Evolutionary conservation across 2,888 invertebrate genomes (phyloP).

Genomic region (Herminia tarsipennalis): DNA sequence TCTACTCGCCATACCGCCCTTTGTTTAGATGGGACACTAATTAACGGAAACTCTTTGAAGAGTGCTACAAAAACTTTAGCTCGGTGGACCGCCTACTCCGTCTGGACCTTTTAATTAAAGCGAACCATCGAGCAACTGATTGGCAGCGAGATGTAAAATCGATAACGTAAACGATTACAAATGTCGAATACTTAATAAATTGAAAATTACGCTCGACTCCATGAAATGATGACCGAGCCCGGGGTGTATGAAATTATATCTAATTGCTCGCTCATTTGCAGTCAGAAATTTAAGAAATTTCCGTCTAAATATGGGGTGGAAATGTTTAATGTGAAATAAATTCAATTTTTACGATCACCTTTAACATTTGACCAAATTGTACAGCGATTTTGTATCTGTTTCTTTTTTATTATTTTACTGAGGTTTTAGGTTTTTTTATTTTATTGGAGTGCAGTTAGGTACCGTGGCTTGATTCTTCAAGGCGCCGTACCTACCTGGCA

Average conservation of each 20-base stretch:
- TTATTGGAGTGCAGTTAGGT: no score
- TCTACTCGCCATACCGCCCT: slow-evolving; percentile 42
- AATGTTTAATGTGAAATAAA: no score
- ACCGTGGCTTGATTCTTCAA: no score
- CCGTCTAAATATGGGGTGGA: slow-evolving; percentile 20
- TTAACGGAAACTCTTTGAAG: slow-evolving; percentile 59
- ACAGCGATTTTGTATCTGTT: neutral
- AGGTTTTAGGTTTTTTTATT: no score
- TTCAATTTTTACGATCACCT: slow-evolving; percentile 21
- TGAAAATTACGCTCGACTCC: slow-evolving; percentile 28
- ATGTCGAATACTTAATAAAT: slow-evolving; percentile 23
- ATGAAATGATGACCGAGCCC: slow-evolving; percentile 18
- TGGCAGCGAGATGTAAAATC: slow-evolving; percentile 41
- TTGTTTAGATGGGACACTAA: slow-evolving; percentile 60
- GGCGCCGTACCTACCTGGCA: no score
- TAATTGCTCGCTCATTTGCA: slow-evolving; percentile 18
- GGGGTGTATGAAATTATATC: slow-evolving; percentile 18
- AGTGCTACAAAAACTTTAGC: slow-evolving; percentile 54
- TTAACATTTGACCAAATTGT: slow-evolving; percentile 26
- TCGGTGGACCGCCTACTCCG: slow-evolving; percentile 32
- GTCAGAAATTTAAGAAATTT: slow-evolving; percentile 11
- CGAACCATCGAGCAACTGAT: slow-evolving; percentile 40
- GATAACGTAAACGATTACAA: slow-evolving; percentile 32
- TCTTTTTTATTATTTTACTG: no score
- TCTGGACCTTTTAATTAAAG: slow-evolving; percentile 54